These are phyloP conservation scores for Tricholaema leucomelas DNA, from an alignment of 2,113 vertebrate species.

Conservation along the genomic window DNA sequence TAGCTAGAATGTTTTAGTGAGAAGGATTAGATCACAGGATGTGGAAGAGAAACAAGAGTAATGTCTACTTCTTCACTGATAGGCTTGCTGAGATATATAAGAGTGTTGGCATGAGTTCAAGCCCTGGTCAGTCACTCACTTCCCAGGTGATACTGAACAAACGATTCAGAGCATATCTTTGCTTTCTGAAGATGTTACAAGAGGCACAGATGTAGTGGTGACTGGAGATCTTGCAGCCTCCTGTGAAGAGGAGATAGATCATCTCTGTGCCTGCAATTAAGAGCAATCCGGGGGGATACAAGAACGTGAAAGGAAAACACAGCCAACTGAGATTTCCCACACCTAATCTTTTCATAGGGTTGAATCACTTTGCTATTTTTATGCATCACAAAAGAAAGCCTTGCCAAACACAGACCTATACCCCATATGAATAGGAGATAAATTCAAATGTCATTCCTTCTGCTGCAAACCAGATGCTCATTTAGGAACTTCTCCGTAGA, in stretches of 20 bases:
- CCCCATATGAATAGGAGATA: not conserved
- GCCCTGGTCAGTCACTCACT: not conserved
- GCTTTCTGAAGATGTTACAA: not conserved
- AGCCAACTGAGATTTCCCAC: not conserved
- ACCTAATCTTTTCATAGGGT: not conserved
- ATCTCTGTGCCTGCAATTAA: not conserved
- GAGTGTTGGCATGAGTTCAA: not conserved
- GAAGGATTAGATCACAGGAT: no score
- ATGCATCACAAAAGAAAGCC: not conserved
- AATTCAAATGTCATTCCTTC: not conserved
- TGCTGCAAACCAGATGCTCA: not conserved
- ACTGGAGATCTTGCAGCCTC: not conserved
- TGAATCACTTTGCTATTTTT: not conserved
- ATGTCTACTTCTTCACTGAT: no score
- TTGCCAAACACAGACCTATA: not conserved
- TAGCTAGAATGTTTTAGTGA: no score
- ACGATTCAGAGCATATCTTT: not conserved
- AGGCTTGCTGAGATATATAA: no score
- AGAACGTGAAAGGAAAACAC: not conserved
- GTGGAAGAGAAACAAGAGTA: no score
- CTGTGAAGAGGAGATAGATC: not conserved
- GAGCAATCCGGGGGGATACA: not conserved
- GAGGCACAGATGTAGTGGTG: not conserved
- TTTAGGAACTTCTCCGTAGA: not conserved
- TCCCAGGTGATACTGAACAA: not conserved